phyloP scores from a whole-genome alignment of 2,113 vertebrate species.

The Oostethus manadensis region DNA sequence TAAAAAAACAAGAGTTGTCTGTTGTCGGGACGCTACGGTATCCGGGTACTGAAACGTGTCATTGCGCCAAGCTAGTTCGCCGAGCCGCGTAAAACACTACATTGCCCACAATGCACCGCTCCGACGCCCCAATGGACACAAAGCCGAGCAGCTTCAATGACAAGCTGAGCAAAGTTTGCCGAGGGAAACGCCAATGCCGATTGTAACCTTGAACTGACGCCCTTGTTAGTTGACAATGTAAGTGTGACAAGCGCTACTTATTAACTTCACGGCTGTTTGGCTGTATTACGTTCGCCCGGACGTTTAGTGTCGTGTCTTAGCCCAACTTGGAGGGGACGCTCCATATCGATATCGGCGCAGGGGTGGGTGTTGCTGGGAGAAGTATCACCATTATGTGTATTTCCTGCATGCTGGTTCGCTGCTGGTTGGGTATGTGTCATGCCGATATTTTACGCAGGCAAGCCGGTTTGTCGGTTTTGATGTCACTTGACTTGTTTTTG shows the following conservation, averaged over 20 bases:
- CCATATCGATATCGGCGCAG: conserved; percentile 16
- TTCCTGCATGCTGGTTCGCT: background rate
- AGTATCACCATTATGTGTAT: background rate
- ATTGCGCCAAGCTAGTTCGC: background rate
- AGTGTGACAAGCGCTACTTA: conserved; percentile 3
- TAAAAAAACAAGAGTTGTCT: too few relatives aligned
- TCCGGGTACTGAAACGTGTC: too few relatives aligned
- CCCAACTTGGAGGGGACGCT: conserved; percentile 16
- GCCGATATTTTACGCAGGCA: background rate
- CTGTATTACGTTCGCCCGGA: too few relatives aligned
- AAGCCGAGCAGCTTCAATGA: conserved; percentile 30
- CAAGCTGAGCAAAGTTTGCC: conserved; percentile 56
- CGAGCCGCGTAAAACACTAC: conserved; percentile 24
- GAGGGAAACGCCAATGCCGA: conserved; percentile 23
- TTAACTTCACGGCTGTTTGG: background rate
- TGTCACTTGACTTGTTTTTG: background rate
- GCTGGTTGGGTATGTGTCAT: background rate
- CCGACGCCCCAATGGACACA: conserved; percentile 35
- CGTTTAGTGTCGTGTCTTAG: background rate
- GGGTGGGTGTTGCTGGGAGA: conserved; percentile 1
- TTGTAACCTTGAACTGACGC: conserved; percentile 17
- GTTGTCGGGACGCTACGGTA: too few relatives aligned
- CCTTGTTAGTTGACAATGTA: conserved; percentile 29
- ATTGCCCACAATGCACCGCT: conserved; percentile 48
- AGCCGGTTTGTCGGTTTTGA: background rate